A percentile compares a stretch with the other conserved stretches of the same genome.
phyloP scores from a whole-genome alignment of 1,140 invertebrate genomes.

The Hyphantria cunea region DNA sequence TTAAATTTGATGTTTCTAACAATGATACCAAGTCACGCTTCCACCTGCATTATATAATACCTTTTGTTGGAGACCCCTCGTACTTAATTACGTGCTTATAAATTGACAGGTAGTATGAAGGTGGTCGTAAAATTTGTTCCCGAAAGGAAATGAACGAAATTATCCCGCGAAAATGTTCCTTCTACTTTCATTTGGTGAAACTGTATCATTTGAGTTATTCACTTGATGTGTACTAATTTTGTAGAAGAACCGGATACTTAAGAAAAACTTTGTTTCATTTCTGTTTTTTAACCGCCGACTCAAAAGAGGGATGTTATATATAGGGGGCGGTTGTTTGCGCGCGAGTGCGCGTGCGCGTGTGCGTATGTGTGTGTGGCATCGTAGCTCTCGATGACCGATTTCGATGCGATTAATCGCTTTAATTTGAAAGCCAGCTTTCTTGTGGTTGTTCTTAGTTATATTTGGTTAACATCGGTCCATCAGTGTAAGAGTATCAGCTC shows the following conservation, averaged over 20 bases:
- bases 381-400: no score
- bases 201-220: slow-evolving; percentile 9
- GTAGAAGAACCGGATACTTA: slow-evolving; percentile 15
- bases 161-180: slow-evolving; percentile 22
- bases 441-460: no score
- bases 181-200: slow-evolving; percentile 19
- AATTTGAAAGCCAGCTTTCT: no score
- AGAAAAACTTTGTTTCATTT: slow-evolving; percentile 16
- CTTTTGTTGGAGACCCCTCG: slow-evolving; percentile 7
- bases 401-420: no score
- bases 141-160: slow-evolving; percentile 26
- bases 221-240: slow-evolving; percentile 18
- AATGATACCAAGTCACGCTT: slow-evolving; percentile 13
- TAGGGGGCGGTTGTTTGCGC: no score
- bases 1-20: slow-evolving; percentile 24
- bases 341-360: no score
- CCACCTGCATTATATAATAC: slow-evolving; percentile 20
- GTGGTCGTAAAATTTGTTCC: slow-evolving; percentile 24
- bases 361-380: no score
- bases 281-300: no score
- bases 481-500: no score
- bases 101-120: slow-evolving; percentile 15
- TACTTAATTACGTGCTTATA: slow-evolving; percentile 26
- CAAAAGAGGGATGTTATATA: no score
- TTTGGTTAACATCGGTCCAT: no score